A percentile compares a stretch with the other conserved stretches of the same genome.
Evolutionary conservation across 2,797 vertebrate genomes (phyloP).

Genomic region (Salarias fasciatus): DNA sequence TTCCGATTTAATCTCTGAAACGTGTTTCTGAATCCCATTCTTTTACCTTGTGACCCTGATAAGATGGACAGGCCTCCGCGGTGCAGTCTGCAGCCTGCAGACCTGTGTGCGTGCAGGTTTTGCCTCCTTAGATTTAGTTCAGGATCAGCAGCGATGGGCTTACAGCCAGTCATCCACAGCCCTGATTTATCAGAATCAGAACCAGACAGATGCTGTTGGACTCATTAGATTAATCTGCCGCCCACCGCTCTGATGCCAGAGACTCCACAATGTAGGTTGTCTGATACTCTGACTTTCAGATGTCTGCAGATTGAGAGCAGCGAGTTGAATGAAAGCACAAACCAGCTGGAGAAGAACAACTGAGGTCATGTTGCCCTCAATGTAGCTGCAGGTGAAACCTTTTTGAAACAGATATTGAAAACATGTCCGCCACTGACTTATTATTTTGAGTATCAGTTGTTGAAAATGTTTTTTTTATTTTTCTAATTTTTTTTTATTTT

Average conservation of each 20-base stretch:
- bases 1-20: no score
- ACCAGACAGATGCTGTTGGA: slow-evolving; percentile 39
- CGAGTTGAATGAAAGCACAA: no score
- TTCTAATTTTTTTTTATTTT: no score
- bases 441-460: no score
- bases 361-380: no score
- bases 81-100: slow-evolving; percentile 5
- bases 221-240: slow-evolving; percentile 40
- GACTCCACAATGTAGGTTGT: neutral
- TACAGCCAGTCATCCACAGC: slow-evolving; percentile 11
- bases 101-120: slow-evolving; percentile 37
- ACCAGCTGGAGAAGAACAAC: no score
- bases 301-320: slow-evolving; percentile 4
- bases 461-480: no score
- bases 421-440: no score
- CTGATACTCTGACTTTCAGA: slow-evolving; percentile 15
- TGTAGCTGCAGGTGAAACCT: no score
- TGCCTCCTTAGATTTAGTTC: slow-evolving; percentile 39
- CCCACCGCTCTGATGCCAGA: neutral
- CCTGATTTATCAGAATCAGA: slow-evolving; percentile 41
- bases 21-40: no score
- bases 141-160: slow-evolving; percentile 37
- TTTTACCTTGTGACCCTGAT: slow-evolving; percentile 2
- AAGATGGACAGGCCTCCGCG: slow-evolving; percentile 18
- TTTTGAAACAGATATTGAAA: no score